A percentile compares a stretch with the other conserved stretches of the same genome.
phyloP scores from a whole-genome alignment of 2,797 vertebrate genomes.

The Melanotaenia nigrans region DNA sequence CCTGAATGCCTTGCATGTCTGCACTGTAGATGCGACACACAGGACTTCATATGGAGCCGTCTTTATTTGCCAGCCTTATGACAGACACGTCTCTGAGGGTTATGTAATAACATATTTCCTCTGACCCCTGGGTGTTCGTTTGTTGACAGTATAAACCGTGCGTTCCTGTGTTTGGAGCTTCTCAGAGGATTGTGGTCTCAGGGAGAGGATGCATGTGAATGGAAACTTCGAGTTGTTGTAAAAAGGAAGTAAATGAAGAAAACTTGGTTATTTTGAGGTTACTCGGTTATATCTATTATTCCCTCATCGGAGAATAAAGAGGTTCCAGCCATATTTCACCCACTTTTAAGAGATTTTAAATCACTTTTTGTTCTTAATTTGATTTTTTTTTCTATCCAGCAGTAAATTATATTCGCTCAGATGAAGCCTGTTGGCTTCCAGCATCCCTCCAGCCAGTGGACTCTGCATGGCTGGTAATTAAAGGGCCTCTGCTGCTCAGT shows the following conservation, averaged over 20 bases:
- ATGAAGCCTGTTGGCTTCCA: neutral
- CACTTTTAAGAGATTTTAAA: no score
- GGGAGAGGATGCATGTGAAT: neutral
- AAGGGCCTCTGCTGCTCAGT: slow-evolving; percentile 6
- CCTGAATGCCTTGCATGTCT: slow-evolving; percentile 24
- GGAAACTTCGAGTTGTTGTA: neutral
- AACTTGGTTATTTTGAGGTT: neutral
- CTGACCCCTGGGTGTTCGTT: neutral
- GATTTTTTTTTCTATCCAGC: no score
- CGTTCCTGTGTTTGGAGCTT: neutral
- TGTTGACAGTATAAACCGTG: slow-evolving; percentile 49
- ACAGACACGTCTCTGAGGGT: neutral
- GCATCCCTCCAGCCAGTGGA: neutral
- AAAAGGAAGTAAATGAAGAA: neutral
- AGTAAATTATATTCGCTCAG: no score
- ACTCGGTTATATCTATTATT: no score
- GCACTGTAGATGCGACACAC: slow-evolving; percentile 5
- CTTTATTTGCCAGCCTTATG: neutral
- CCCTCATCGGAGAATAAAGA: no score
- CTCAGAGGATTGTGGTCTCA: neutral
- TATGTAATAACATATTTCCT: neutral
- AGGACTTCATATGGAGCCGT: neutral
- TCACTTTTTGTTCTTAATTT: no score
- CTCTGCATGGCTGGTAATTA: neutral
- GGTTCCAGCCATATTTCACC: no score